These are phyloP conservation scores for Austrolebias charrua DNA, from an alignment of 2,797 vertebrate species.

Conservation along the genomic window DNA sequence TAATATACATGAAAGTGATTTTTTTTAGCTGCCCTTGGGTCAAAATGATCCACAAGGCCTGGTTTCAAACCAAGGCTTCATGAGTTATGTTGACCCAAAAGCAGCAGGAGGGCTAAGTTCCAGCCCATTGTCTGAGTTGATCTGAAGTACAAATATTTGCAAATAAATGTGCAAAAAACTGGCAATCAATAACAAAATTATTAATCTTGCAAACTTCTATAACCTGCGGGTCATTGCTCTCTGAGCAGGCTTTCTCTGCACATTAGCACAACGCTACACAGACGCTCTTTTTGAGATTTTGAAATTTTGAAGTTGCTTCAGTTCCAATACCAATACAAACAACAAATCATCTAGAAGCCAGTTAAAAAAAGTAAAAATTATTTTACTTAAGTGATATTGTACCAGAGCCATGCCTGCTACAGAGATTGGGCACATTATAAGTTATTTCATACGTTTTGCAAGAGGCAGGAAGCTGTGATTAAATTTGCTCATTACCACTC, in stretches of 20 bases:
- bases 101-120: too few relatives aligned
- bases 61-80: too few relatives aligned
- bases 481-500: constrained; percentile 64
- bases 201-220: too few relatives aligned
- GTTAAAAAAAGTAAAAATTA: constrained; percentile 21
- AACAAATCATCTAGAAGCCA: constrained; percentile 18
- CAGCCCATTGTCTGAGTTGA: too few relatives aligned
- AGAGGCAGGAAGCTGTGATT: constrained; percentile 61
- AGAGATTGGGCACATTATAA: constrained; percentile 30
- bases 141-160: too few relatives aligned
- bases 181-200: too few relatives aligned
- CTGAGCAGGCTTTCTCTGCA: constrained; percentile 2
- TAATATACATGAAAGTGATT: too few relatives aligned
- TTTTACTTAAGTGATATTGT: constrained; percentile 15
- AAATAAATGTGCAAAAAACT: too few relatives aligned
- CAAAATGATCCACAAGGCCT: too few relatives aligned
- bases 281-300: constrained; percentile 17
- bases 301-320: constrained; percentile 12
- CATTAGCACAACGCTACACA: constrained; percentile 21
- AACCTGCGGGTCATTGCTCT: constrained; percentile 14
- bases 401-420: constrained; percentile 21
- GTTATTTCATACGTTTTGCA: constrained; percentile 41
- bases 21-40: too few relatives aligned
- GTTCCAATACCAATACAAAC: constrained; percentile 15
- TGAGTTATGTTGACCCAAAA: too few relatives aligned